phyloP scores from a whole-genome alignment of 2,888 invertebrate species.

The Boloria euphrosyne region DNA sequence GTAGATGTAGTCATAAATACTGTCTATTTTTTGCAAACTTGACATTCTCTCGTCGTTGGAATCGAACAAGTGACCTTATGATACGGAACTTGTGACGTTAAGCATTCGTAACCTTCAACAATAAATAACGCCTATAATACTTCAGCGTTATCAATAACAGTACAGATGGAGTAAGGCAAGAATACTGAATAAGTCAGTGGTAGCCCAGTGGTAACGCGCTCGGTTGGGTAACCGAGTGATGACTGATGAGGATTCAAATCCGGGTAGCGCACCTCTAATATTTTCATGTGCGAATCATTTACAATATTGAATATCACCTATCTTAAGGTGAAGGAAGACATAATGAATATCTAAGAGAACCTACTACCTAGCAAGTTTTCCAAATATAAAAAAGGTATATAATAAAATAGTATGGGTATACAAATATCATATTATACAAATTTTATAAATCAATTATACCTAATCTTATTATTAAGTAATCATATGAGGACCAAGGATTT shows the following conservation, averaged over 20 bases:
- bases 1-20: not conserved
- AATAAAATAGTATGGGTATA: not conserved
- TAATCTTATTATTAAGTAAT: slow-evolving; percentile 37
- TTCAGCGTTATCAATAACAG: slow-evolving; percentile 15
- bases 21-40: slow-evolving; percentile 13
- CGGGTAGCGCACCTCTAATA: too few species aligned
- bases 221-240: too few species aligned
- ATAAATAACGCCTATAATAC: slow-evolving; percentile 7
- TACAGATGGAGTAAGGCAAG: not conserved
- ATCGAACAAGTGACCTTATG: slow-evolving; percentile 55
- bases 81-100: slow-evolving; percentile 52
- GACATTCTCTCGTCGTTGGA: slow-evolving; percentile 31
- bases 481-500: slow-evolving; percentile 50
- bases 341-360: too few species aligned
- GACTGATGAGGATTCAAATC: too few species aligned
- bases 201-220: too few species aligned
- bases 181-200: too few species aligned
- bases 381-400: too few species aligned
- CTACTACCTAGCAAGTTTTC: too few species aligned
- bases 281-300: too few species aligned
- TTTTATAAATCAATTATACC: not conserved
- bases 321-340: too few species aligned
- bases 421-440: not conserved
- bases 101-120: slow-evolving; percentile 52
- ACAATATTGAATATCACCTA: too few species aligned